Conservation (phyloP, 2,797 vertebrate species). For the Neopelma chrysocephalum region DNA sequence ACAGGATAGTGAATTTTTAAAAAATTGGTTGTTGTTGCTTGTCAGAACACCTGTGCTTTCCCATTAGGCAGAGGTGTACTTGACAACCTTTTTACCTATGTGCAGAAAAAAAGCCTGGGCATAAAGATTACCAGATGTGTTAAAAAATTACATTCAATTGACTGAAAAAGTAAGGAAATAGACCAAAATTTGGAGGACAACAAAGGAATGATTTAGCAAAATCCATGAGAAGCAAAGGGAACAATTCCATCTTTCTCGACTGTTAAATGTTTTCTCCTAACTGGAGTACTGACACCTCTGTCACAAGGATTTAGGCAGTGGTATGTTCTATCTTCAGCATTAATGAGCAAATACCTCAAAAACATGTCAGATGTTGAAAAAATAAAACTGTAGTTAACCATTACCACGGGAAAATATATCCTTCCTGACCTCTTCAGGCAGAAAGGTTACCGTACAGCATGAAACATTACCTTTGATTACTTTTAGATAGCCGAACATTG, state of each 20-base stretch:
- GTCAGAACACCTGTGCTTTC: constrained; percentile 32
- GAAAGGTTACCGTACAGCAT: not conserved
- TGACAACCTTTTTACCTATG: not conserved
- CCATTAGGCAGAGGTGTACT: not conserved
- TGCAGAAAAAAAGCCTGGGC: not conserved
- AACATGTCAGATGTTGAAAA: not conserved
- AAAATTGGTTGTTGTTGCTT: constrained; percentile 15
- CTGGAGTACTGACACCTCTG: not conserved
- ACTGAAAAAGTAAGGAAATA: not conserved
- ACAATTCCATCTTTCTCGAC: not conserved
- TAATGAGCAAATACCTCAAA: not conserved
- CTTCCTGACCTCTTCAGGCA: not conserved
- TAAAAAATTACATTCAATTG: not conserved
- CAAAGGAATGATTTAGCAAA: not conserved
- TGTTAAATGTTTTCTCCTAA: not conserved
- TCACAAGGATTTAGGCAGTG: not conserved
- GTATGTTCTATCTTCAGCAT: not conserved
- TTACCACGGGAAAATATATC: not conserved
- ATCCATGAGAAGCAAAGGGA: not conserved
- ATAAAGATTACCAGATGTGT: not conserved
- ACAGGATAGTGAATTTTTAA: constrained; percentile 8
- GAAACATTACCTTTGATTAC: not conserved
- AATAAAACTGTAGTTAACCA: not conserved
- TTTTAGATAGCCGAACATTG: not conserved
- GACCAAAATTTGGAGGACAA: not conserved